Evolutionary conservation across 2,113 vertebrate species (phyloP).

Genomic region (Lepisosteus oculatus): DNA sequence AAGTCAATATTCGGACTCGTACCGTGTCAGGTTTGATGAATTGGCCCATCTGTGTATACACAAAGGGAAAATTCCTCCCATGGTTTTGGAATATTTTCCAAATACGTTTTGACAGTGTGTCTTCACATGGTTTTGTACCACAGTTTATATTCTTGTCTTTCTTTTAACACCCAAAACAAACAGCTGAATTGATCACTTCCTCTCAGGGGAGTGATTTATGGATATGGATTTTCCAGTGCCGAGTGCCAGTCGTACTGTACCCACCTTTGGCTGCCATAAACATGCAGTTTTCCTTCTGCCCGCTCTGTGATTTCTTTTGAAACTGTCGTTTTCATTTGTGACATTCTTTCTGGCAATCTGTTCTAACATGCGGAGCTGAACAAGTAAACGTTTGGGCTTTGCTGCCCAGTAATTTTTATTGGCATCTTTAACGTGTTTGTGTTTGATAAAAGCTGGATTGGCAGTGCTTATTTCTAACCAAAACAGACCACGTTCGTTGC

Average conservation of each 20-base stretch:
- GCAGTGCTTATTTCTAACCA: too few relatives aligned
- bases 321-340: not conserved
- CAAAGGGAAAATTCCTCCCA: slow-evolving; percentile 48
- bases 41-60: slow-evolving; percentile 32
- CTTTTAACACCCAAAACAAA: slow-evolving; percentile 29
- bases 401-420: not conserved
- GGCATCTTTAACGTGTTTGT: not conserved
- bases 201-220: not conserved
- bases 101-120: slow-evolving; percentile 30
- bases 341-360: not conserved
- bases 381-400: not conserved
- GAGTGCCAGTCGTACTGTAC: slow-evolving; percentile 3
- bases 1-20: not conserved
- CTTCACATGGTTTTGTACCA: slow-evolving; percentile 16
- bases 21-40: slow-evolving; percentile 31
- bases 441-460: too few relatives aligned
- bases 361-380: not conserved
- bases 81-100: slow-evolving; percentile 39
- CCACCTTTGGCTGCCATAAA: not conserved
- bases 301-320: not conserved
- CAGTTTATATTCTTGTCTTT: slow-evolving; percentile 8
- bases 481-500: too few relatives aligned
- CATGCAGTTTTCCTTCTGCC: not conserved
- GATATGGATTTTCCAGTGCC: slow-evolving; percentile 9
- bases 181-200: slow-evolving; percentile 23